A percentile compares a stretch with the other conserved stretches of the same genome.
phyloP scores from a whole-genome alignment of 2,797 vertebrate genomes.

The Pantherophis alleghaniensis region DNA sequence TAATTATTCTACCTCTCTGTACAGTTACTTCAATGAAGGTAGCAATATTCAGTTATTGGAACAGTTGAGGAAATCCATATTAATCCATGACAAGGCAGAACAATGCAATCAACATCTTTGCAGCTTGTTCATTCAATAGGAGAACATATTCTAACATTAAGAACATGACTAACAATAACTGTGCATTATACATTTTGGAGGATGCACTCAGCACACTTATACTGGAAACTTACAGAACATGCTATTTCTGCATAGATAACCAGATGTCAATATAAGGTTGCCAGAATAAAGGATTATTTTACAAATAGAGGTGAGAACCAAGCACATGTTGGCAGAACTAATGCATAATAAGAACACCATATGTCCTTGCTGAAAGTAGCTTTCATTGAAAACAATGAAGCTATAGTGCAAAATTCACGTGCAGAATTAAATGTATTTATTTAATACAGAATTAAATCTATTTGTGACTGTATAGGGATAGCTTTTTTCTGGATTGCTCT shows the following conservation, averaged over 20 bases:
- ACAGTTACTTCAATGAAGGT: background rate
- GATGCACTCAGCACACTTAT: background rate
- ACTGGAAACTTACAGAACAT: conserved; percentile 1
- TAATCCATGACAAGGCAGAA: background rate
- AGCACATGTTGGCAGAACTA: background rate
- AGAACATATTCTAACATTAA: background rate
- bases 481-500: background rate
- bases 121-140: background rate
- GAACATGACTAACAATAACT: background rate
- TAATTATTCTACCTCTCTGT: fast-evolving
- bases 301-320: conserved; percentile 1
- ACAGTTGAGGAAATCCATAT: fast-evolving
- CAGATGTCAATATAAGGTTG: background rate
- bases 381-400: background rate
- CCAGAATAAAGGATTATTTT: background rate
- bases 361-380: background rate
- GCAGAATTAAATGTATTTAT: background rate
- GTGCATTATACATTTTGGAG: conserved; percentile 18
- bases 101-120: fast-evolving
- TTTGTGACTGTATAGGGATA: background rate
- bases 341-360: background rate
- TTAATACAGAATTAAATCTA: too few relatives aligned
- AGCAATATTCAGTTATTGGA: background rate
- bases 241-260: background rate
- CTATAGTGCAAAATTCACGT: background rate